Conservation (phyloP, 2,888 invertebrate species). For the Lasioglossum vierecki region DNA sequence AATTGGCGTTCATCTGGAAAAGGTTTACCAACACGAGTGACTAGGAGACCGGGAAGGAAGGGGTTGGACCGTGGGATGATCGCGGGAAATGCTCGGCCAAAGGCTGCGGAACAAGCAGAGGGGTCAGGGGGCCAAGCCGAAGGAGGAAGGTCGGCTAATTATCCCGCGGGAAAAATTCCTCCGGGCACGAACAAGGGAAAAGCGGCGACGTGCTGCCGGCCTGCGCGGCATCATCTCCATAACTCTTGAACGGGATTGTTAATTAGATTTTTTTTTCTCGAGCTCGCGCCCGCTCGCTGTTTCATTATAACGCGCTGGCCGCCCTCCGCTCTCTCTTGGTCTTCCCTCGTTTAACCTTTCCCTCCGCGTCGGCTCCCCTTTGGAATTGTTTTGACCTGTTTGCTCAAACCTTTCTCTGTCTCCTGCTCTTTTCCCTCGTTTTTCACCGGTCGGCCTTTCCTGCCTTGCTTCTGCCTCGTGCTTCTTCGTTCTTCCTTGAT, state of each 20-base stretch:
- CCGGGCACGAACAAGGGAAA: slow-evolving; percentile 35
- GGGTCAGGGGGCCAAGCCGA: not conserved
- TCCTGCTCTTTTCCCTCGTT: not conserved
- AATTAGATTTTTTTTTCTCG: slow-evolving; percentile 69
- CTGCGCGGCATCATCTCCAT: slow-evolving; percentile 64
- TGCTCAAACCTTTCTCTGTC: slow-evolving; percentile 10
- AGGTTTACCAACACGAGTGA: slow-evolving; percentile 66
- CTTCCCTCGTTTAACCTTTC: slow-evolving; percentile 20
- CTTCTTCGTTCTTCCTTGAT: slow-evolving; percentile 34
- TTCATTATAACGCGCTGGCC: slow-evolving; percentile 50
- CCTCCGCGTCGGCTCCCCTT: not conserved
- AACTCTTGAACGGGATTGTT: slow-evolving; percentile 73
- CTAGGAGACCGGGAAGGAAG: slow-evolving; percentile 12
- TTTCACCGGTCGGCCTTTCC: slow-evolving; percentile 28
- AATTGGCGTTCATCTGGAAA: slow-evolving; percentile 71
- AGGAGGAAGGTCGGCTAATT: slow-evolving; percentile 62
- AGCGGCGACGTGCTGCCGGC: slow-evolving; percentile 43
- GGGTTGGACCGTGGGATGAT: slow-evolving; percentile 28
- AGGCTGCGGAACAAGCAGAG: not conserved
- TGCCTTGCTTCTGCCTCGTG: not conserved
- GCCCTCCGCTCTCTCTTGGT: not conserved
- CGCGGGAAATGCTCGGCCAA: slow-evolving; percentile 44
- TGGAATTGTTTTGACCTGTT: slow-evolving; percentile 46
- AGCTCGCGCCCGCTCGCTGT: slow-evolving; percentile 34
- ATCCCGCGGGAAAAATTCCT: slow-evolving; percentile 71